Evolutionary conservation across 1,140 invertebrate genomes (phyloP).

Genomic region (Halotydeus destructor): DNA sequence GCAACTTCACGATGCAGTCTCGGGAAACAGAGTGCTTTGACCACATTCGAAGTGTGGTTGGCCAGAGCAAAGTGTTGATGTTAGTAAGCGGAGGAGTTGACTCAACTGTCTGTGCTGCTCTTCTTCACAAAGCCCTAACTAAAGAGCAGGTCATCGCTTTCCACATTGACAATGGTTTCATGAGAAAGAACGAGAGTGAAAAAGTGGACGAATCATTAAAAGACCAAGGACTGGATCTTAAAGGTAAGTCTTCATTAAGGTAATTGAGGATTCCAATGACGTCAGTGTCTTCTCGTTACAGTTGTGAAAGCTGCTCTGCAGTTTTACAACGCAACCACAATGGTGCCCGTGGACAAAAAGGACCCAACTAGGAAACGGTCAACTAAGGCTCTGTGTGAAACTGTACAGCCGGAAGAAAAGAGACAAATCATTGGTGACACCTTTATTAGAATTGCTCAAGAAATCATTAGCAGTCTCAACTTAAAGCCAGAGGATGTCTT

Average conservation of each 20-base stretch:
- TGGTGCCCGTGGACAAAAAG: constrained; percentile 38
- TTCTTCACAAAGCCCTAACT: constrained; percentile 67
- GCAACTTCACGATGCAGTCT: constrained; percentile 66
- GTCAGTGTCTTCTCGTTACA: constrained; percentile 17
- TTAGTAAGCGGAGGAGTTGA: constrained; percentile 92
- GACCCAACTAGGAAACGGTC: constrained; percentile 37
- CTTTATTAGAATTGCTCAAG: constrained; percentile 55
- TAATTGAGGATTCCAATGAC: constrained; percentile 5
- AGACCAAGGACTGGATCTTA: constrained; percentile 63
- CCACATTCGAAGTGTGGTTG: constrained; percentile 73
- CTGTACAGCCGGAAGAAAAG: constrained; percentile 82
- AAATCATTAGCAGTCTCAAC: constrained; percentile 55
- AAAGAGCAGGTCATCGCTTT: constrained; percentile 82
- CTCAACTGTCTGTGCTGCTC: constrained; percentile 88
- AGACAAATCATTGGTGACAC: constrained; percentile 96
- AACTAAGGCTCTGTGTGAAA: constrained; percentile 68
- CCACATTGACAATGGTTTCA: constrained; percentile 97
- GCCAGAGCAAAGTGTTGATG: constrained; percentile 76
- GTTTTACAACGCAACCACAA: constrained; percentile 47
- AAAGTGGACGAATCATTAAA: constrained; percentile 65
- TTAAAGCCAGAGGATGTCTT: constrained; percentile 64
- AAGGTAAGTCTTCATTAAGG: constrained; percentile 27
- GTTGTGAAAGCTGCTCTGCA: constrained; percentile 29
- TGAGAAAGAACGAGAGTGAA: constrained; percentile 83
- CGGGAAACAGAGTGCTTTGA: constrained; percentile 79